These are phyloP conservation scores for Acestrorhynchus altus DNA, from an alignment of 2,797 vertebrate genomes.

Conservation along the genomic window DNA sequence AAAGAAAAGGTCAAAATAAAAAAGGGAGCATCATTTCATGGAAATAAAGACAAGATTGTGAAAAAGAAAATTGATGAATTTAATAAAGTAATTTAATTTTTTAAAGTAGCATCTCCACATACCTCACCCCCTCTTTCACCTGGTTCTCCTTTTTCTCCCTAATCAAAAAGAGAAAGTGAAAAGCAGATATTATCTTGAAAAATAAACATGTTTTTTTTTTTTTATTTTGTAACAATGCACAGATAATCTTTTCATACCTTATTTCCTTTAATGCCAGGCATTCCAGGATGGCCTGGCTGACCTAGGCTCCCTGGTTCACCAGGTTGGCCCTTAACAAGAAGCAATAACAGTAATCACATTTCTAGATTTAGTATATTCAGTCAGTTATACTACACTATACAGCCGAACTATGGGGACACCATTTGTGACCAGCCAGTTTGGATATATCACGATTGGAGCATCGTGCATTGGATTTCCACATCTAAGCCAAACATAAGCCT, in stretches of 20 bases:
- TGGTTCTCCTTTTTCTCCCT: conserved; percentile 88
- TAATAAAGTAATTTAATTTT: too few species aligned
- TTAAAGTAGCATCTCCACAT: conserved; percentile 46
- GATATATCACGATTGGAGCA: background rate
- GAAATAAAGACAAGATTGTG: too few species aligned
- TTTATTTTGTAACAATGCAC: background rate
- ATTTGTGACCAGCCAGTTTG: background rate
- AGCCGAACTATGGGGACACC: background rate
- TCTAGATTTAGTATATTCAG: background rate
- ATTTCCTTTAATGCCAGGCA: conserved; percentile 85
- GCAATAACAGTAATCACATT: background rate
- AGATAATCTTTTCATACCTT: conserved; percentile 77
- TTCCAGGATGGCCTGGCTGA: conserved; percentile 88
- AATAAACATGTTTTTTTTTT: background rate
- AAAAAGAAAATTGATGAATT: too few species aligned
- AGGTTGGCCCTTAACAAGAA: conserved; percentile 81
- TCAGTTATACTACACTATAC: background rate
- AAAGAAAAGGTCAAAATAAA: too few species aligned
- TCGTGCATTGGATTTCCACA: background rate
- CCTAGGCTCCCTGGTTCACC: conserved; percentile 83
- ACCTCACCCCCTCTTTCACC: conserved; percentile 89
- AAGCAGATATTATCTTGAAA: background rate
- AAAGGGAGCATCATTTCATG: too few species aligned
- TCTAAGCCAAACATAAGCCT: background rate
- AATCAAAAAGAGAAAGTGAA: conserved; percentile 50